Evolutionary conservation across 2,113 vertebrate species (phyloP).

Genomic region (Etia nguti): DNA sequence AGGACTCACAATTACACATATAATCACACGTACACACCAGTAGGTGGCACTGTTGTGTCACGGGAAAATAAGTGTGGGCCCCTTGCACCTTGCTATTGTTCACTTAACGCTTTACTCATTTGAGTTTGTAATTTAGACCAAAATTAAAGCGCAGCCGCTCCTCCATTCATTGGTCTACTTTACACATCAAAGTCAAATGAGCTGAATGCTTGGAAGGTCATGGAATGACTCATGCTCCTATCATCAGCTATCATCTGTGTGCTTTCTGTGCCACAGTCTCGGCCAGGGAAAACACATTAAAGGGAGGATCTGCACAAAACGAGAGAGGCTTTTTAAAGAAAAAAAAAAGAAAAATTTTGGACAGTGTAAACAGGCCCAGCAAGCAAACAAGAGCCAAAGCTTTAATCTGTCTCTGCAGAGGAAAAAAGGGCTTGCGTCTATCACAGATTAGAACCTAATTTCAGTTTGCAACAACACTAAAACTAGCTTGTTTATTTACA

Average conservation of each 20-base stretch:
- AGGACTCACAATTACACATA: background rate
- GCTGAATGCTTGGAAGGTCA: constrained; percentile 48
- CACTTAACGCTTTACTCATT: constrained; percentile 32
- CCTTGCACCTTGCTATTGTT: constrained; percentile 20
- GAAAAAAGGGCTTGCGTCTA: background rate
- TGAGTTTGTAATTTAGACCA: constrained; percentile 44
- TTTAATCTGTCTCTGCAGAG: background rate
- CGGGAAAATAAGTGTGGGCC: background rate
- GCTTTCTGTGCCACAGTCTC: background rate
- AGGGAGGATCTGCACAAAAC: background rate
- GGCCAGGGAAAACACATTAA: constrained; percentile 8
- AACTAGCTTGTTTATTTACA: background rate
- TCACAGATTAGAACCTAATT: background rate
- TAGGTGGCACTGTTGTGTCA: constrained; percentile 59
- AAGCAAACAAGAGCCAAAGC: background rate
- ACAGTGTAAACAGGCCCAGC: background rate
- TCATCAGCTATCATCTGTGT: constrained; percentile 34
- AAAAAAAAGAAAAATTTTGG: background rate
- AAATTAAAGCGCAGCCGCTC: constrained; percentile 37
- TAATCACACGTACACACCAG: background rate
- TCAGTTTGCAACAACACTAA: background rate
- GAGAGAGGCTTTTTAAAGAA: background rate
- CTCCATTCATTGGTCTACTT: constrained; percentile 40
- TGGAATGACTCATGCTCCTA: background rate
- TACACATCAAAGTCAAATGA: constrained; percentile 62